These are phyloP conservation scores for Scleropages formosus DNA, from an alignment of 2,797 vertebrate species.

Conservation along the genomic window DNA sequence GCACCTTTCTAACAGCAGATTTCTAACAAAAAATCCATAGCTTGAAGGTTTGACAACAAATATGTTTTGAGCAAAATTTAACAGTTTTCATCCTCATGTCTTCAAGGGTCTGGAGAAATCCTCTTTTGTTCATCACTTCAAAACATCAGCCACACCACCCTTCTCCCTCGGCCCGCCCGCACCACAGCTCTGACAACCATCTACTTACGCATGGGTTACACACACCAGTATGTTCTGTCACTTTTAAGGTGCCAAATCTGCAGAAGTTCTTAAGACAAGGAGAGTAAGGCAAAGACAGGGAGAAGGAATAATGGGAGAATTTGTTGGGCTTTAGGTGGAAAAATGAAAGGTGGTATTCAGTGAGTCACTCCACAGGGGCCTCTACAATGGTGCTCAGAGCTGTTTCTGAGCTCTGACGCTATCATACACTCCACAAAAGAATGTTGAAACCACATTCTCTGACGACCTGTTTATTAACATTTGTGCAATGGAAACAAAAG, in stretches of 20 bases:
- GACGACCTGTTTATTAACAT: conserved; percentile 31
- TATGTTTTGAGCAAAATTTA: background rate
- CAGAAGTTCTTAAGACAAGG: conserved; percentile 42
- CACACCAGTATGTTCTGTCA: too few relatives aligned
- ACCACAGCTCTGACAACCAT: background rate
- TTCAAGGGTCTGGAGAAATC: background rate
- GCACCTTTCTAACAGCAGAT: too few relatives aligned
- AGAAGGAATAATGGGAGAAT: conserved; percentile 31
- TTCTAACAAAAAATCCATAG: too few relatives aligned
- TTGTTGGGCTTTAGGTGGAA: conserved; percentile 53
- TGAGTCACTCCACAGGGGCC: conserved; percentile 48
- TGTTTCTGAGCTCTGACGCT: too few relatives aligned
- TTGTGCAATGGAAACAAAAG: conserved; percentile 19
- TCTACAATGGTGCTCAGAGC: conserved; percentile 56
- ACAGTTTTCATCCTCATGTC: background rate
- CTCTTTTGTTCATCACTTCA: background rate
- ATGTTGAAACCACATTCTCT: background rate
- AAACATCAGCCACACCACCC: background rate
- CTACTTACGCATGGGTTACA: too few relatives aligned
- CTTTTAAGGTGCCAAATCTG: fast-evolving
- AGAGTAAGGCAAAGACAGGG: background rate
- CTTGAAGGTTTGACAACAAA: background rate
- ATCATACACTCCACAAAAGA: conserved; percentile 15
- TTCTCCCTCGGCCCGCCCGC: background rate
- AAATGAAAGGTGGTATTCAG: conserved; percentile 57